Evolutionary conservation across 2,113 vertebrate genomes (phyloP), one percentile per base, ranked within the genome.

Genomic region (Rhabdomys dilectus): DNA sequence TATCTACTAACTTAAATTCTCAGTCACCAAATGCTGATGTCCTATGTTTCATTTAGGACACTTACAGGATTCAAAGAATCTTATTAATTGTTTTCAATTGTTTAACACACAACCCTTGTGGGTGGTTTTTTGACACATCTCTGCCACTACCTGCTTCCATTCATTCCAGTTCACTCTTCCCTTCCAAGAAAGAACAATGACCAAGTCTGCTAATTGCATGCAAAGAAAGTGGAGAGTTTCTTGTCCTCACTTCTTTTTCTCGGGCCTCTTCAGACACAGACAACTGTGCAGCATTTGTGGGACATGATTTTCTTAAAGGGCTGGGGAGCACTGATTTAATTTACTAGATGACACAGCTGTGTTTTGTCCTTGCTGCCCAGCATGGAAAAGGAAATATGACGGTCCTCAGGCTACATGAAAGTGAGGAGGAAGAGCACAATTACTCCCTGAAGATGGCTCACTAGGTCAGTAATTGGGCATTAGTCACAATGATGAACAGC

Each of bases 221-320:
- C 56, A 87, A 82, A 92, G 85, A 56, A 89, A 92, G 82, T 3
- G 45, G 62, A 93, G 22, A 15, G 17, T 80, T 95, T 93, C 93
- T 82, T 96, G 78, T 93, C 87, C 42, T 95, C 91, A 95, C 91
- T 96, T 93, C 70, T 95, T 77, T 96, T 95, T 94, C 97, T 88
- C 78, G 93, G 95, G 91, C 95, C 97, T 78, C 96, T 93, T 96
- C 0, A 94, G 97, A 86, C 51, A 93, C 96, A 86, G 95, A 97
- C 58, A 96, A 94, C 93, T 96, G 93, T 94, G 93, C 97, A 95
- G 95, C 8, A 7, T 95, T 96, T 2, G 0, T 93, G 86, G 56
- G 93, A 98, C 98, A 97, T 93, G 97, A 94, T 97, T 98, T 98
- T 97, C 96, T 91, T 92, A 93, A 95, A 97, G 94, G 24, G 21